Evolutionary conservation across 2,797 vertebrate species (phyloP), one percentile per base, ranked within the genome.

Genomic region (Spinibarbus caldwelli): DNA sequence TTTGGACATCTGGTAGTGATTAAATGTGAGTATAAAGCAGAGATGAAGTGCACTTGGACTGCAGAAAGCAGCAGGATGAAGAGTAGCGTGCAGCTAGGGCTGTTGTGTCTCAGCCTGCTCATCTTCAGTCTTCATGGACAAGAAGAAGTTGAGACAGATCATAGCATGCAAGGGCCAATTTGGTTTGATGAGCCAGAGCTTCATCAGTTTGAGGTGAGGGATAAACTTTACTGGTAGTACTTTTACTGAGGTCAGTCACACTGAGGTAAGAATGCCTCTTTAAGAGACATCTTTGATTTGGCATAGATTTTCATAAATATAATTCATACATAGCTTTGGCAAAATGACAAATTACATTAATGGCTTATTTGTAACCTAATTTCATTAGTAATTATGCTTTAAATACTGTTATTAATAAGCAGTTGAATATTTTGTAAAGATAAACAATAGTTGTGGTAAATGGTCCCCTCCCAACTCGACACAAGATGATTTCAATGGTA

Each of bases 31-130:
- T 91, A 91, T 89, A 89, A 92, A 92, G 67, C 47, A 9, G 23
- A 38, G 45, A 21, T 38, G 38, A 77, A 45, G 71, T 67, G 49
- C 5, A 21, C 34, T 68, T 45, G 43, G 38, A 76, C 68, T 70
- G 85, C 59, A 78, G 38, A 88, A 17, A 52, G 54, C 49, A 66
- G 68, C 84, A 88, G 36, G 17, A 93, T 94, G 93, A 88, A 87
- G 68, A 64, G 41, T 31, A 17, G 38, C 38, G 66, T 90, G 70
- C 70, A 90, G 29, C 67, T 92, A 77, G 49, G 89, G 45, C 64
- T 93, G 79, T 31, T 93, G 43, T 81, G 67, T 76, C 75, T 83
- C 45, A 85, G 85, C 36, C 85, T 91, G 88, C 59, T 92, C 75
- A 66, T 86, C 66, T 68, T 64, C 34, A 31, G 71, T 81, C 78